These are phyloP conservation scores for Albula glossodonta DNA, from an alignment of 2,113 vertebrate species.

Conservation along the genomic window DNA sequence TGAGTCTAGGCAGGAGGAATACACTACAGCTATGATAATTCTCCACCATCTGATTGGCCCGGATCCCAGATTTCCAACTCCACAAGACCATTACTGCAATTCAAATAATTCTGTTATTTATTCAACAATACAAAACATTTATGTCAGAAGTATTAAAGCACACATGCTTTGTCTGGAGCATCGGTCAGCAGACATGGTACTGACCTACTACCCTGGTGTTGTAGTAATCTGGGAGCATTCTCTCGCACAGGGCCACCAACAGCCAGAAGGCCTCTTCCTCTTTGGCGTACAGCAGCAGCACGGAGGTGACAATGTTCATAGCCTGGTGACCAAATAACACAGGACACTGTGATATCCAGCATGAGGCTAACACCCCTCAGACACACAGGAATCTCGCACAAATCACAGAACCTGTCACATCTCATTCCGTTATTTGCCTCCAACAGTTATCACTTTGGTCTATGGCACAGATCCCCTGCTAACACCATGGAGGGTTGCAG, in stretches of 20 bases:
- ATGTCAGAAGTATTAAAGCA: background rate
- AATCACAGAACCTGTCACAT: too few species aligned
- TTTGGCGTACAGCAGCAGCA: slow-evolving; percentile 94
- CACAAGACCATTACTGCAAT: background rate
- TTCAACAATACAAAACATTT: background rate
- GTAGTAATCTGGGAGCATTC: slow-evolving; percentile 98
- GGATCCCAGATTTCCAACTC: background rate
- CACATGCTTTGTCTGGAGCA: background rate
- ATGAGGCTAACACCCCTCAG: too few species aligned
- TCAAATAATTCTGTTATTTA: background rate
- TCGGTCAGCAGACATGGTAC: slow-evolving; percentile 43
- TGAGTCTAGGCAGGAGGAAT: background rate
- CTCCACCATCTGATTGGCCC: background rate
- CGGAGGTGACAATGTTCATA: slow-evolving; percentile 98
- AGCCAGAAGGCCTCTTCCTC: slow-evolving; percentile 98
- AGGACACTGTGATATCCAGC: background rate
- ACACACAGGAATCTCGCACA: too few species aligned
- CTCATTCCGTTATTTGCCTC: too few species aligned
- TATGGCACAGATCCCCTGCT: too few species aligned
- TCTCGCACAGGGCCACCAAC: slow-evolving; percentile 92
- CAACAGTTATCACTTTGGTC: too few species aligned
- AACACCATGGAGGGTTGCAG: too few species aligned
- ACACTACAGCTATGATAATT: background rate
- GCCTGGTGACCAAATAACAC: slow-evolving; percentile 69
- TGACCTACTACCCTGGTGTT: slow-evolving; percentile 97